These are phyloP conservation scores for Enteromius viviparus DNA, from an alignment of 2,797 vertebrate species.

Conservation along the genomic window DNA sequence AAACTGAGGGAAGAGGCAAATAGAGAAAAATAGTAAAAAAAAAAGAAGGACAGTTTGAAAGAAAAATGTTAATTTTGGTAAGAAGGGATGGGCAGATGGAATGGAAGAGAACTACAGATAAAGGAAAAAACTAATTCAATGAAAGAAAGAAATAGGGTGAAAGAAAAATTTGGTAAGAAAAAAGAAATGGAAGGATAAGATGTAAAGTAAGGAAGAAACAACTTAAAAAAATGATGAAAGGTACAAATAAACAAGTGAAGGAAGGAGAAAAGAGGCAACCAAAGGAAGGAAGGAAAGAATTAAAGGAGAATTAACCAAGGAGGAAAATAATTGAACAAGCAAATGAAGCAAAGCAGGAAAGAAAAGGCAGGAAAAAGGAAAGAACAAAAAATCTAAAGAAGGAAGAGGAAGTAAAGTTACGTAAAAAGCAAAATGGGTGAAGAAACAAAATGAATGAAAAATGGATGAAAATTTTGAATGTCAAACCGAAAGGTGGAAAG, in stretches of 20 bases:
- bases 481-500: not conserved
- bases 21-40: no score
- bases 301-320: no score
- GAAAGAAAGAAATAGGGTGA: not conserved
- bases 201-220: not conserved
- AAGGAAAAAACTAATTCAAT: no score
- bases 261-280: not conserved
- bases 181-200: not conserved
- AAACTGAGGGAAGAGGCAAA: conserved; percentile 32
- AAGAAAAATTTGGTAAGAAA: not conserved
- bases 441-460: no score
- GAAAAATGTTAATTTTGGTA: not conserved
- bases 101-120: not conserved
- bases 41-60: not conserved
- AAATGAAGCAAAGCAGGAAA: not conserved
- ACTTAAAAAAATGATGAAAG: not conserved
- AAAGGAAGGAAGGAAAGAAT: not conserved
- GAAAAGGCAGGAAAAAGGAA: not conserved
- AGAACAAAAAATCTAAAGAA: not conserved
- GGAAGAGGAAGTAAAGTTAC: not conserved
- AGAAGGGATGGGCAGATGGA: not conserved
- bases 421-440: not conserved
- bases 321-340: no score
- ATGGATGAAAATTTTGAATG: no score
- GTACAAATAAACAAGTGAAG: not conserved